Evolutionary conservation across 2,888 invertebrate species (phyloP).

Genomic region (Hetaerina titia): DNA sequence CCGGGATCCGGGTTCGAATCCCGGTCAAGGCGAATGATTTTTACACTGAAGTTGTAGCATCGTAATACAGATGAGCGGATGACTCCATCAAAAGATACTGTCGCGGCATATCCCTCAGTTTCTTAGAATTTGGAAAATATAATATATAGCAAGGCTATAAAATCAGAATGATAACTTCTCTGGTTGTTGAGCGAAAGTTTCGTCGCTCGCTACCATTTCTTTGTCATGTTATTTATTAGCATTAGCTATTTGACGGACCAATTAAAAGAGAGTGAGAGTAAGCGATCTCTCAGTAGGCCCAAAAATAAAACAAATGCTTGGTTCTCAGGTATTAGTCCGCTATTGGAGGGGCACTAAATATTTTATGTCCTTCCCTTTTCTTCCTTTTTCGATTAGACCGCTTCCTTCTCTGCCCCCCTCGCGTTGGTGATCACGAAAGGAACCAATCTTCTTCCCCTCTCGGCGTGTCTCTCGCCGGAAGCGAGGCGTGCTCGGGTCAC

Average conservation of each 20-base stretch:
- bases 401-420: background rate
- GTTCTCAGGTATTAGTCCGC: background rate
- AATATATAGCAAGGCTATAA: too few species aligned
- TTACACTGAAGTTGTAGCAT: too few species aligned
- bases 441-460: background rate
- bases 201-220: too few species aligned
- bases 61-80: too few species aligned
- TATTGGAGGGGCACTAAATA: slow-evolving; percentile 1
- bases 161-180: too few species aligned
- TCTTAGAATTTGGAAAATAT: too few species aligned
- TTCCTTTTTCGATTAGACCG: background rate
- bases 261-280: background rate
- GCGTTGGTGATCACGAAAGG: background rate
- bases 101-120: too few species aligned
- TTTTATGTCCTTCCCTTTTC: background rate
- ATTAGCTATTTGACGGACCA: background rate
- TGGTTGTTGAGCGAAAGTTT: too few species aligned
- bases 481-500: slow-evolving; percentile 2
- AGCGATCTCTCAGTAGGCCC: background rate
- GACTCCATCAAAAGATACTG: too few species aligned
- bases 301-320: background rate
- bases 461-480: background rate
- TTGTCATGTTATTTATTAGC: too few species aligned
- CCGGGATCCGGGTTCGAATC: too few species aligned
- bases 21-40: too few species aligned